Percentiles rank a stretch among this genome's conserved stretches.
phyloP scores from a whole-genome alignment of 2,888 invertebrate genomes.

The Mayetiola destructor region DNA sequence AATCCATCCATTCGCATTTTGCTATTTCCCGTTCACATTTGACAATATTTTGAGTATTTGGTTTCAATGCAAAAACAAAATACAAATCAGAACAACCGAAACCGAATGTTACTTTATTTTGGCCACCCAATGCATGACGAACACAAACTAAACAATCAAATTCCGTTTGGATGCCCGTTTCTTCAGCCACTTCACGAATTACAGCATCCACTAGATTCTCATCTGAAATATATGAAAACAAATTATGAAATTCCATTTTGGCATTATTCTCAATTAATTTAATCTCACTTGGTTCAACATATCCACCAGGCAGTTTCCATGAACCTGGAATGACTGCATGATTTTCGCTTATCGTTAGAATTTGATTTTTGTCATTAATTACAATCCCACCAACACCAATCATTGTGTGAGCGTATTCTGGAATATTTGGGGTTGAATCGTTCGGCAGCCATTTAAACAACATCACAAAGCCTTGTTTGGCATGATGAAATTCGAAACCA shows the following conservation, averaged over 20 bases:
- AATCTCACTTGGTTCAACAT: constrained; percentile 66
- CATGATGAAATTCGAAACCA: constrained; percentile 80
- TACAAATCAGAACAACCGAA: constrained; percentile 82
- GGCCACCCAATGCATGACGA: constrained; percentile 58
- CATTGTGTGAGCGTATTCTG: constrained; percentile 66
- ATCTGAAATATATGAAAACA: constrained; percentile 35
- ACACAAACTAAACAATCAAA: constrained; percentile 64
- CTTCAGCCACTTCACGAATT: constrained; percentile 75
- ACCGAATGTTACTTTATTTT: constrained; percentile 27
- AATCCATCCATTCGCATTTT: constrained; percentile 68
- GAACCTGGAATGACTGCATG: constrained; percentile 33
- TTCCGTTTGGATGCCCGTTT: constrained; percentile 66
- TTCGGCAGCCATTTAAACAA: constrained; percentile 68
- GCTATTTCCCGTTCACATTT: constrained; percentile 65
- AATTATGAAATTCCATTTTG: not conserved
- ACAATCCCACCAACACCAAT: constrained; percentile 78
- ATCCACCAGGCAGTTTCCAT: constrained; percentile 90
- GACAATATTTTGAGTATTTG: constrained; percentile 45
- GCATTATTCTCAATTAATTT: not conserved
- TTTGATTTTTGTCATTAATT: constrained; percentile 56
- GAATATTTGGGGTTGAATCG: constrained; percentile 46
- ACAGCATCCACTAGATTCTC: constrained; percentile 74
- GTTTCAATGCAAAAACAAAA: constrained; percentile 56
- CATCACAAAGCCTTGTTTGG: constrained; percentile 60
- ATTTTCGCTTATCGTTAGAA: constrained; percentile 70